Conservation (phyloP, 2,113 vertebrate species). For the Stictonetta naevosa region DNA sequence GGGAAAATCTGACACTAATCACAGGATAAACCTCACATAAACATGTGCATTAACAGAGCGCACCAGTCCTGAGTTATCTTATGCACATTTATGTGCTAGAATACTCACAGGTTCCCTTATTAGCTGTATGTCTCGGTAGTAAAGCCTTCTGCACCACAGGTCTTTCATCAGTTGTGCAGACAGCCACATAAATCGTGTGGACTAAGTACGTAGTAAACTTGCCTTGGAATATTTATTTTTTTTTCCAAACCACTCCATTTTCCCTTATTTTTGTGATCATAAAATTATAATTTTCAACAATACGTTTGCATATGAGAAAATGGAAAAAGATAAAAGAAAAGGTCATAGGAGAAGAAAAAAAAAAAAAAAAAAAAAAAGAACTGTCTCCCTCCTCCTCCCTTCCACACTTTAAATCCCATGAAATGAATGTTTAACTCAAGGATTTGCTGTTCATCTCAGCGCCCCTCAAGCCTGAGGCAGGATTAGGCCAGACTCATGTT, state of each 20-base stretch:
- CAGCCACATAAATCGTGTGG: slow-evolving; percentile 5
- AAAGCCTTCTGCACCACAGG: background rate
- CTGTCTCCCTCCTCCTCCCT: background rate
- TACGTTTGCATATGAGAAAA: slow-evolving; percentile 27
- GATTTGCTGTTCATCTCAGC: slow-evolving; percentile 81
- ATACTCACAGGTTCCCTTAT: background rate
- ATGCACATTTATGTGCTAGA: background rate
- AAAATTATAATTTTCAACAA: slow-evolving; percentile 49
- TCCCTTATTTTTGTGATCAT: background rate
- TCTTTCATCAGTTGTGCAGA: background rate
- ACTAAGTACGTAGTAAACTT: background rate
- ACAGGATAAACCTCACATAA: background rate
- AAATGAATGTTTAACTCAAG: slow-evolving; percentile 85
- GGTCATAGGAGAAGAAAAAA: slow-evolving; percentile 56
- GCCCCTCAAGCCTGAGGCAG: slow-evolving; percentile 76
- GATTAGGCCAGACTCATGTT: slow-evolving; percentile 82
- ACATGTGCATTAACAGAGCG: background rate
- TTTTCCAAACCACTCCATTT: slow-evolving; percentile 13
- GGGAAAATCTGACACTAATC: slow-evolving; percentile 24
- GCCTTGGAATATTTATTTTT: background rate
- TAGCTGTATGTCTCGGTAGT: background rate
- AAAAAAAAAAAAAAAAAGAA: background rate
- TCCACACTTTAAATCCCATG: slow-evolving; percentile 73
- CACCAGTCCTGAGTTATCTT: background rate
- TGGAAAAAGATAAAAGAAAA: slow-evolving; percentile 56